These are phyloP conservation scores for Drosophila kohkoa DNA, from an alignment of 1,140 invertebrate genomes.

Conservation along the genomic window DNA sequence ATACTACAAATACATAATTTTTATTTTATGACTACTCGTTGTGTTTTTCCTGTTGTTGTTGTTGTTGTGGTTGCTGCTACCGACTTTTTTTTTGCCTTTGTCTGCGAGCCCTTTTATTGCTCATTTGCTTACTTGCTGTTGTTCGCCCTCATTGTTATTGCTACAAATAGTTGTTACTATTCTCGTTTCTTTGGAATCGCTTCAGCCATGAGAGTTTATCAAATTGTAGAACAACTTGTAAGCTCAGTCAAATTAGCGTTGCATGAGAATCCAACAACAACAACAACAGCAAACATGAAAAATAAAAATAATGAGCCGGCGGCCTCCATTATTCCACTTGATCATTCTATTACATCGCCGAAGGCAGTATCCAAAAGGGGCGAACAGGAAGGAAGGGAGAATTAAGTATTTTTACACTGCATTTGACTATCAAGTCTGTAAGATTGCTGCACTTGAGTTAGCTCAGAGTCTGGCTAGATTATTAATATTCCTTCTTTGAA, in stretches of 20 bases:
- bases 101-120: conserved; percentile 33
- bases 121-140: conserved; percentile 35
- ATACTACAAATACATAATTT: conserved; percentile 51
- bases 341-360: background rate
- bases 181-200: conserved; percentile 13
- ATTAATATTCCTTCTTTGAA: too few relatives aligned
- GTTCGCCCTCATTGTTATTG: conserved; percentile 25
- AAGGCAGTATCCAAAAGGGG: too few relatives aligned
- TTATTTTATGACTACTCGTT: conserved; percentile 40
- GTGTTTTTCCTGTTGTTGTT: background rate
- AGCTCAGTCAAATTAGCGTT: conserved; percentile 27
- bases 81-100: conserved; percentile 18
- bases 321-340: background rate
- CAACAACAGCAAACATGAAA: background rate
- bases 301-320: too few relatives aligned
- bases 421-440: too few relatives aligned
- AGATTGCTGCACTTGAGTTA: too few relatives aligned
- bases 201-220: conserved; percentile 10
- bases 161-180: conserved; percentile 6
- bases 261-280: background rate
- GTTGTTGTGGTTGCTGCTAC: conserved; percentile 13
- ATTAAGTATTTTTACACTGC: too few relatives aligned
- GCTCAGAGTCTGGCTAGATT: too few relatives aligned
- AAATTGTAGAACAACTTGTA: conserved; percentile 29
- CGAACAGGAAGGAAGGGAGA: too few relatives aligned